A percentile compares a stretch with the other conserved stretches of the same genome.
Evolutionary conservation across 2,797 vertebrate species (phyloP).

Genomic region (Parauchenoglanis punctatus): DNA sequence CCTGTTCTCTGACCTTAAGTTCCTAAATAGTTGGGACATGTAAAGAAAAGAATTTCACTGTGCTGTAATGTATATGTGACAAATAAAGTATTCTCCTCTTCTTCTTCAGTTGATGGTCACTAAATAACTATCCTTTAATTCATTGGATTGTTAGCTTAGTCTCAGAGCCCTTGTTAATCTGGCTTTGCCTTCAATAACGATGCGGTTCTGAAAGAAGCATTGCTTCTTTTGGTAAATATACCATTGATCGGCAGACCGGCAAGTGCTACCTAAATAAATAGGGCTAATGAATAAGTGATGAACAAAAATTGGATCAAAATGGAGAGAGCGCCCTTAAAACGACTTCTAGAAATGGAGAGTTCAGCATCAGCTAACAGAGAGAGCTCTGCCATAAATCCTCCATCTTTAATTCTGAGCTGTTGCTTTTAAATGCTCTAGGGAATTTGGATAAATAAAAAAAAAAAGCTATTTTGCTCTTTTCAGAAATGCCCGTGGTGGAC

Average conservation of each 20-base stretch:
- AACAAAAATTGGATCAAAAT: constrained; percentile 69
- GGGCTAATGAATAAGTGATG: constrained; percentile 76
- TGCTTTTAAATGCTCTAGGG: neutral
- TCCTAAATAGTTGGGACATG: too few species aligned
- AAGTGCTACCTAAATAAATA: constrained; percentile 70
- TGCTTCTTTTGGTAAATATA: constrained; percentile 67
- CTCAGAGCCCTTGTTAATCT: constrained; percentile 63
- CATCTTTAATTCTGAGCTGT: constrained; percentile 17
- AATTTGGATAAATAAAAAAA: neutral
- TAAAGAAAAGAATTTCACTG: too few species aligned
- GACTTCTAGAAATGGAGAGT: constrained; percentile 34
- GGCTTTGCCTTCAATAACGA: constrained; percentile 44
- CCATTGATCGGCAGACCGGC: constrained; percentile 70
- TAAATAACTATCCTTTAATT: constrained; percentile 63
- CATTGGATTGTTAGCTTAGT: constrained; percentile 62
- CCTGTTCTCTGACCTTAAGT: too few species aligned
- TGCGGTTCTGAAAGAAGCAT: constrained; percentile 40
- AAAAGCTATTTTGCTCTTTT: neutral
- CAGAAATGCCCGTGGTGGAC: neutral
- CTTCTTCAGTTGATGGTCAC: constrained; percentile 29
- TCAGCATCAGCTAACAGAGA: neutral
- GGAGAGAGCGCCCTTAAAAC: constrained; percentile 48
- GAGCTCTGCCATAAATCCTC: neutral
- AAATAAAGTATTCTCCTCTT: too few species aligned
- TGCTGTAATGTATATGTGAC: too few species aligned